Percentiles rank a stretch among this genome's conserved stretches.
These are phyloP conservation scores for Catostylus mosaicus DNA, from an alignment of 30 jellyfish, hydroid and myxozoan genomes.

Conservation along the genomic window DNA sequence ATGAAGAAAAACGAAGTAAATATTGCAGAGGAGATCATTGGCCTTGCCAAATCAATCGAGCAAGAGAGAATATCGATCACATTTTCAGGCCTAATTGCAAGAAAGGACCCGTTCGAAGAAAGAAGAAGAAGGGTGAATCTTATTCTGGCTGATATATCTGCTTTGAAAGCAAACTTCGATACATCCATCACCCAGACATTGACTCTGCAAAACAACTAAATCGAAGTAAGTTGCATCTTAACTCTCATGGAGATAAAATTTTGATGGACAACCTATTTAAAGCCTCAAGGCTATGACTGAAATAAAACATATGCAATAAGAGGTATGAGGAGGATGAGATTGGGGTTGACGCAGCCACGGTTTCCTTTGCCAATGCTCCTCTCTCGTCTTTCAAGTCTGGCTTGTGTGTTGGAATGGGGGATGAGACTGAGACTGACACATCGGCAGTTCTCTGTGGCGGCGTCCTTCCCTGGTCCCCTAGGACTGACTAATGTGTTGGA, in stretches of 20 bases:
- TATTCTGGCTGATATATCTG: background rate
- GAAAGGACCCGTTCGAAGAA: background rate
- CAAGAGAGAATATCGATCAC: background rate
- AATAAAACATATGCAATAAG: no score
- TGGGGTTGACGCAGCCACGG: background rate
- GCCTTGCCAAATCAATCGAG: conserved; percentile 3
- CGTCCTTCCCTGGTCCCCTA: background rate
- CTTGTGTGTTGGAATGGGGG: background rate
- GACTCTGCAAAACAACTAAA: background rate
- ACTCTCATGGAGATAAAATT: background rate
- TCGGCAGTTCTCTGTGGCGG: background rate
- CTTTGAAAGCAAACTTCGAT: background rate
- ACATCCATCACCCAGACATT: background rate
- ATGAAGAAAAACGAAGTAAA: background rate
- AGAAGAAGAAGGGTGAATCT: background rate
- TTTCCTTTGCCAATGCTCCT: background rate
- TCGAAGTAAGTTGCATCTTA: background rate
- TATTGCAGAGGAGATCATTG: background rate
- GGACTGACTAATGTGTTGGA: background rate
- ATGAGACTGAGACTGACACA: background rate
- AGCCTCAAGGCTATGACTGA: no score
- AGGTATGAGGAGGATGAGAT: background rate
- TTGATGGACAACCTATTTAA: background rate
- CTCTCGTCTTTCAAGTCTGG: background rate
- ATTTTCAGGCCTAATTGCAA: background rate